phyloP scores from a whole-genome alignment of 2,888 invertebrate species.

The Campoplex capitator region DNA sequence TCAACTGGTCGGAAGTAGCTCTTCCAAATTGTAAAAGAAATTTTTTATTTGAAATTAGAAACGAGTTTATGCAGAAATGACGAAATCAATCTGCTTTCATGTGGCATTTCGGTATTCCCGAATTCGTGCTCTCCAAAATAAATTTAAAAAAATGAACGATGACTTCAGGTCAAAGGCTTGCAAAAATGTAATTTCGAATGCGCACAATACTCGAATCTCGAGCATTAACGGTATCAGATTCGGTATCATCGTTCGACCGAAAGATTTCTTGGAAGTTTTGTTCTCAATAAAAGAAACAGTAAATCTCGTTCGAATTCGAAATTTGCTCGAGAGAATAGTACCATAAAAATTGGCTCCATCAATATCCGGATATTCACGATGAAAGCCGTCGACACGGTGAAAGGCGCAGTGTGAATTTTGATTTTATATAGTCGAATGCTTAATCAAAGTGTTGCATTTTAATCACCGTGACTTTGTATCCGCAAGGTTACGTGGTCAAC shows the following conservation, averaged over 20 bases:
- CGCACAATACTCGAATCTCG: neutral
- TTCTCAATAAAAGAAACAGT: neutral
- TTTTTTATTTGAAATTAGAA: neutral
- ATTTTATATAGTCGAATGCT: neutral
- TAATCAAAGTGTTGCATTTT: neutral
- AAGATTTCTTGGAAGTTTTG: neutral
- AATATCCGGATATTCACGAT: neutral
- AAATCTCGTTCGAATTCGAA: neutral
- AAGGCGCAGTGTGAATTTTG: neutral
- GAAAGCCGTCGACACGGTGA: conserved; percentile 26
- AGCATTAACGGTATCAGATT: too few species aligned
- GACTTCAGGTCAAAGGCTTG: neutral
- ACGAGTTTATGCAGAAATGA: neutral
- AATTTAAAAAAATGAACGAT: neutral
- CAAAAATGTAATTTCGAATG: neutral
- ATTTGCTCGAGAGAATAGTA: neutral
- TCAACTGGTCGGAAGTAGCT: conserved; percentile 42
- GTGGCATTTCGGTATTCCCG: neutral
- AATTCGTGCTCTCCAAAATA: neutral
- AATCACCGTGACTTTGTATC: neutral
- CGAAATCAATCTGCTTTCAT: neutral
- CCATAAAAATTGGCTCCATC: neutral
- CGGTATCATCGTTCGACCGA: neutral
- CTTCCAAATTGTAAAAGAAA: neutral
- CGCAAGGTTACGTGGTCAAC: neutral